phyloP scores from a whole-genome alignment of 2,113 vertebrate genomes.

The Eupsittula cactorum region DNA sequence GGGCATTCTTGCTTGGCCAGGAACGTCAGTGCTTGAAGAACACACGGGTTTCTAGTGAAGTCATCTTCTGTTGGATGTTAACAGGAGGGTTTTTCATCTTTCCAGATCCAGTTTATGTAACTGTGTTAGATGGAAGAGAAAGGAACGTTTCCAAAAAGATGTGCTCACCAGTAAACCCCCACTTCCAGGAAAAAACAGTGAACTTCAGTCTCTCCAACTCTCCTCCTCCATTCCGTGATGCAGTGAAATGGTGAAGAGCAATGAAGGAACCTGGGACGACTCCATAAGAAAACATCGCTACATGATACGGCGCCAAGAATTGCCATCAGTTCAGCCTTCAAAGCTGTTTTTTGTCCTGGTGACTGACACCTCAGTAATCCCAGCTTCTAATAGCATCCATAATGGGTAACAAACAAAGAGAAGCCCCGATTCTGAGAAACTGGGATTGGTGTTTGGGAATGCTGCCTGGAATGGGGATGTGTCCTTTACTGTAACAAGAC shows the following conservation, averaged over 20 bases:
- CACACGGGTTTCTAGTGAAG: neutral
- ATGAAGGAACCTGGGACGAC: constrained; percentile 68
- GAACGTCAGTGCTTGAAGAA: neutral
- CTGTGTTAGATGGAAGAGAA: constrained; percentile 75
- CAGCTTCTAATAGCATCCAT: constrained; percentile 73
- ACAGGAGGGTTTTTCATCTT: constrained; percentile 32
- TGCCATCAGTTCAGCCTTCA: constrained; percentile 65
- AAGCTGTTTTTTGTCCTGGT: constrained; percentile 48
- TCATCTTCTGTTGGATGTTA: neutral
- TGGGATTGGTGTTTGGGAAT: constrained; percentile 66
- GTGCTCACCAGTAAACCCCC: constrained; percentile 79
- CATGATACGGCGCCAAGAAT: constrained; percentile 65
- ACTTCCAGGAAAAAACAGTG: constrained; percentile 79
- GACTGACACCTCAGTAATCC: constrained; percentile 74
- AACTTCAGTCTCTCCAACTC: constrained; percentile 78
- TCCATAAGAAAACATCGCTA: constrained; percentile 47
- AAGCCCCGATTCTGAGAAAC: constrained; percentile 64
- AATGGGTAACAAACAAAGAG: constrained; percentile 68
- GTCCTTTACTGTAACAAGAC: constrained; percentile 69
- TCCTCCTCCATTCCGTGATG: constrained; percentile 77
- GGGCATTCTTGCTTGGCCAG: neutral
- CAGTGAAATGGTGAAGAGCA: constrained; percentile 73
- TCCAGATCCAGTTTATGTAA: constrained; percentile 98
- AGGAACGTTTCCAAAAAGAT: constrained; percentile 75
- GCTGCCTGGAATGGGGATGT: constrained; percentile 72